A percentile compares a stretch with the other conserved stretches of the same genome.
phyloP scores from a whole-genome alignment of 2,797 vertebrate genomes.

The Eurystomus glaucurus region DNA sequence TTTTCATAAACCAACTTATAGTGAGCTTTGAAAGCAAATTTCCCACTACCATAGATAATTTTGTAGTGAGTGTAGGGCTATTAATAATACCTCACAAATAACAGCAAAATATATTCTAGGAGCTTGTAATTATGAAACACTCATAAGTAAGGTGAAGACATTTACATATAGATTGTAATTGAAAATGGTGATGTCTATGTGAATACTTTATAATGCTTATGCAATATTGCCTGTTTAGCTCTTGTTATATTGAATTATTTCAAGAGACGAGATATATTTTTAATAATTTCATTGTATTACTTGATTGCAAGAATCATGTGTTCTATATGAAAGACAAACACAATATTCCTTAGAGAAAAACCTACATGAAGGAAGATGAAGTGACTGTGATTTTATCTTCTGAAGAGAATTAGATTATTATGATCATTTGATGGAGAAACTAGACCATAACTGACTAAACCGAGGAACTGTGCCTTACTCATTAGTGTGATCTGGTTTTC shows the following conservation, averaged over 20 bases:
- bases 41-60: not conserved
- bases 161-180: conserved; percentile 1
- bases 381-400: not conserved
- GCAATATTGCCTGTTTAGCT: not conserved
- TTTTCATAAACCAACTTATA: not conserved
- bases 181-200: not conserved
- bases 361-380: conserved; percentile 17
- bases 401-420: conserved; percentile 54
- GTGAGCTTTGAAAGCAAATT: conserved; percentile 22
- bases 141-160: not conserved
- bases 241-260: conserved; percentile 15
- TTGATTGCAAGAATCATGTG: not conserved
- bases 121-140: conserved; percentile 5
- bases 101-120: not conserved
- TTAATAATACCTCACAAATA: conserved; percentile 25
- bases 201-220: not conserved
- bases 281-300: conserved; percentile 5
- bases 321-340: conserved; percentile 4
- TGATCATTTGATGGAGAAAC: conserved; percentile 51
- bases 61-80: not conserved
- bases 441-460: conserved; percentile 52
- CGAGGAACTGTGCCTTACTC: conserved; percentile 57
- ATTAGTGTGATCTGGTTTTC: conserved; percentile 60
- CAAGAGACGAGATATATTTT: not conserved
- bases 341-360: conserved; percentile 16